Base-by-base conservation (phyloP, 2,888 invertebrate species). In the Nomada ruficornis region DNA sequence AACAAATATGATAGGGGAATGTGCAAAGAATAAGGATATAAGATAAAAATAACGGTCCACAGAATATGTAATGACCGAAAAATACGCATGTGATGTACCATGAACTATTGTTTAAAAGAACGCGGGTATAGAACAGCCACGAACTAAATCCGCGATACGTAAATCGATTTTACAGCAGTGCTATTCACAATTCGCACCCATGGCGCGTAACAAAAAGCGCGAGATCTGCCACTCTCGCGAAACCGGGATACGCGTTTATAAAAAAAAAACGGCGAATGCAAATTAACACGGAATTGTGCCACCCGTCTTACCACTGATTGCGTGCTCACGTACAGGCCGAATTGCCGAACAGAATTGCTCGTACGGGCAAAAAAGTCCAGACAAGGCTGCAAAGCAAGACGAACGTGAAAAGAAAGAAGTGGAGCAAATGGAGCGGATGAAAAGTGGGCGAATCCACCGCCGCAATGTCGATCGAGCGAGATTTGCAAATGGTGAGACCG, bases 261-360 rank as follows among this genome's bases (percentile, higher is more conserved):
- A 62, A 54, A 69, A 50, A 65, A 44, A 10, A 44, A 7, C 13
- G 2, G 42, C 20, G 55, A 74, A 63, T 54, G 64, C 47, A n/a
- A 59, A 80, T 57, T 20, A 73, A 80, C 54, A 50, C 67, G 54
- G 69, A 36, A 69, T 62, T 50, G 57, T 50, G 73, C 71, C 80
- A 74, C 63, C 54, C 63, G 57, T 80, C 73, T 73, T 73, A 52
- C 80, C 81, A 44, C 70, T 67, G 82, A 82, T 68, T 70, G 82
- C 74, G 81, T 75, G 71, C 81, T 82, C 82, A 81, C 81, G 82
- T 82, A 80, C 82, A 57, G 54, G 67, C 60, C 67, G 67, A 81
- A 82, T 82, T 82, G 70, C 81, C 65, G 69, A 60, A 76, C 70
- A 74, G 70, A 82, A 82, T 82, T 82, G 76, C 71, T 15, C 36